Conservation (phyloP, 1,140 invertebrate genomes). For the Ceratosolen solmsi region DNA sequence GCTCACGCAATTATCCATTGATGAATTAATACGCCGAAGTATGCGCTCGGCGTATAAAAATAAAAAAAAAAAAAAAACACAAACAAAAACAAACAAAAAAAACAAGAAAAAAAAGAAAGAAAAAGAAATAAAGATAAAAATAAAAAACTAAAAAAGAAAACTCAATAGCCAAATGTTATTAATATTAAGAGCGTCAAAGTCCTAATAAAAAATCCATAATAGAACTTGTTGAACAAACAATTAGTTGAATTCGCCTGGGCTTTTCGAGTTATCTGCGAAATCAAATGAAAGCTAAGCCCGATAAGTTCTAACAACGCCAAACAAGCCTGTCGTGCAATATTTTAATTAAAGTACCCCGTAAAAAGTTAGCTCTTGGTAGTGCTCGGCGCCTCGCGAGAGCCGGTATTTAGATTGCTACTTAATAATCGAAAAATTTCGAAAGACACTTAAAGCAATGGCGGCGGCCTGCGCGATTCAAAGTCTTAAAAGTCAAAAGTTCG, state of each 20-base stretch:
- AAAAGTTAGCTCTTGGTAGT: background rate
- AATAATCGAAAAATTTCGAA: slow-evolving; percentile 41
- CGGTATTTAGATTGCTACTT: slow-evolving; percentile 17
- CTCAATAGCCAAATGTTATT: background rate
- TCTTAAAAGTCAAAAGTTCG: slow-evolving; percentile 44
- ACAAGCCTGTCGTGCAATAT: background rate
- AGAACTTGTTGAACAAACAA: background rate
- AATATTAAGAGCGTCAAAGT: background rate
- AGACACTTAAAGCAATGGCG: slow-evolving; percentile 8
- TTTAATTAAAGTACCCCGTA: background rate
- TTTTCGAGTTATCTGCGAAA: background rate
- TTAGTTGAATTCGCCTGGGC: no score
- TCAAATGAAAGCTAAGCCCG: background rate
- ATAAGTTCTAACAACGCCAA: background rate
- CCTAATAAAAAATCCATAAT: background rate
- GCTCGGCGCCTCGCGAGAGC: background rate
- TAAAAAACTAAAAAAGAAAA: background rate
- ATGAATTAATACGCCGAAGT: background rate
- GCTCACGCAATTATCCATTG: background rate
- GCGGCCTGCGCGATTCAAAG: slow-evolving; percentile 12
- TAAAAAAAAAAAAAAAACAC: no score
- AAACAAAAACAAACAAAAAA: background rate
- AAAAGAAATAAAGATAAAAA: background rate
- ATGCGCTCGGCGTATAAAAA: no score
- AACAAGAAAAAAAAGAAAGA: no score